Conservation (phyloP, 2,797 vertebrate species). For the Antrozous pallidus region DNA sequence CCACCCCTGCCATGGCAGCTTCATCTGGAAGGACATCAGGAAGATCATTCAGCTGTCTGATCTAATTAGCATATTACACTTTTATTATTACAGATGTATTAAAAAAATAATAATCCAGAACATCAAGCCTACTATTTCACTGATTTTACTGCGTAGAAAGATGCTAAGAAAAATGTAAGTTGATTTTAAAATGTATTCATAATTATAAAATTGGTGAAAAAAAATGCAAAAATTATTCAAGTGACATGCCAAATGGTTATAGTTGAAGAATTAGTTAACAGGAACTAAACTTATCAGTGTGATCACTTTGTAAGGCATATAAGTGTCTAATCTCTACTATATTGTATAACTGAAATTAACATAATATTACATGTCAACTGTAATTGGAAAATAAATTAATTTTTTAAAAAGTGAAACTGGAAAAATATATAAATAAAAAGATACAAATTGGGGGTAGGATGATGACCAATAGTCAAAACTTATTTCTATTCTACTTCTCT, state of each 20-base stretch:
- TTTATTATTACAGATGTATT: no score
- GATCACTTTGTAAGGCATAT: neutral
- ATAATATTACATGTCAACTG: neutral
- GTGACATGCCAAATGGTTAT: neutral
- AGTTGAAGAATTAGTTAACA: slow-evolving; percentile 38
- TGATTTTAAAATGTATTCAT: slow-evolving; percentile 23
- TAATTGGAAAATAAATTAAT: neutral
- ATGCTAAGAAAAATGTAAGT: neutral
- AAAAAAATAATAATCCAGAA: neutral
- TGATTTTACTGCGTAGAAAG: neutral
- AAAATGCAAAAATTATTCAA: slow-evolving; percentile 8
- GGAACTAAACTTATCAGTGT: neutral
- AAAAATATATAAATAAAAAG: slow-evolving; percentile 27
- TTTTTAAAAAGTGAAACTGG: neutral
- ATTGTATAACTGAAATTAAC: neutral
- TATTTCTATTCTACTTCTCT: slow-evolving; percentile 4
- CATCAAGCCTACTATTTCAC: neutral
- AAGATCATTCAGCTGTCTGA: no score
- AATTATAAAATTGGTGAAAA: neutral
- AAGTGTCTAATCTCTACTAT: neutral
- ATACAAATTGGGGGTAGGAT: neutral
- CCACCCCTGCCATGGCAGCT: no score
- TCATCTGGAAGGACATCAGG: no score
- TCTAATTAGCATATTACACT: no score
- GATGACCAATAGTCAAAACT: neutral